phyloP scores from a whole-genome alignment of 2,888 invertebrate genomes.

The Calameuta pallipes region DNA sequence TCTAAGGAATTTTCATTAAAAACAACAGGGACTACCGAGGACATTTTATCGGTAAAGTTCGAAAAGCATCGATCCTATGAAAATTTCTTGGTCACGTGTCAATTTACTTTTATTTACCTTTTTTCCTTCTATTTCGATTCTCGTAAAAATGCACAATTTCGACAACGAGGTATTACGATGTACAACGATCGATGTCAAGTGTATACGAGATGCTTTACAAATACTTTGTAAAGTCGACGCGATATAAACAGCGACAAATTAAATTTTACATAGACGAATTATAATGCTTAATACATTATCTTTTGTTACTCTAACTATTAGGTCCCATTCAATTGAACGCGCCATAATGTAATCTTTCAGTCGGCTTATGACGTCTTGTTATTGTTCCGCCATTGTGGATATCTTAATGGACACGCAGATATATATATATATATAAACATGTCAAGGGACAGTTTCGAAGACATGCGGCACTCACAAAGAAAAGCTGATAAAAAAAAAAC shows the following conservation, averaged over 20 bases:
- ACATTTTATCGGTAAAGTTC: neutral
- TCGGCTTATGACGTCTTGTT: neutral
- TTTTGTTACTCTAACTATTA: conserved; percentile 2
- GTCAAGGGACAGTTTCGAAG: too few species aligned
- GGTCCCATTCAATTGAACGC: conserved; percentile 17
- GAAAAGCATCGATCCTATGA: neutral
- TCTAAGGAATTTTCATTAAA: neutral
- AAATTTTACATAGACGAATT: neutral
- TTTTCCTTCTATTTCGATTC: neutral
- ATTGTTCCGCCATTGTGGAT: neutral
- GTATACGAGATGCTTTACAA: neutral
- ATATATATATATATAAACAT: neutral
- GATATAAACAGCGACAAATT: neutral
- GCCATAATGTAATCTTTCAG: neutral
- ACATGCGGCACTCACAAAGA: too few species aligned
- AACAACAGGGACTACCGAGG: too few species aligned
- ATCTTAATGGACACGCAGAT: neutral
- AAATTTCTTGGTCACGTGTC: neutral
- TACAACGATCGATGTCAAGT: neutral
- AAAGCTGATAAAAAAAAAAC: too few species aligned
- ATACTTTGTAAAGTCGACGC: neutral
- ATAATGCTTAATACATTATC: neutral
- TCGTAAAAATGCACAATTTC: conserved; percentile 26
- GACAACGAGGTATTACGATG: neutral
- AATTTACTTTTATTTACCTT: neutral